A percentile compares a stretch with the other conserved stretches of the same genome.
phyloP scores from a whole-genome alignment of 2,888 invertebrate species.

The Tupiocoris notatus region DNA sequence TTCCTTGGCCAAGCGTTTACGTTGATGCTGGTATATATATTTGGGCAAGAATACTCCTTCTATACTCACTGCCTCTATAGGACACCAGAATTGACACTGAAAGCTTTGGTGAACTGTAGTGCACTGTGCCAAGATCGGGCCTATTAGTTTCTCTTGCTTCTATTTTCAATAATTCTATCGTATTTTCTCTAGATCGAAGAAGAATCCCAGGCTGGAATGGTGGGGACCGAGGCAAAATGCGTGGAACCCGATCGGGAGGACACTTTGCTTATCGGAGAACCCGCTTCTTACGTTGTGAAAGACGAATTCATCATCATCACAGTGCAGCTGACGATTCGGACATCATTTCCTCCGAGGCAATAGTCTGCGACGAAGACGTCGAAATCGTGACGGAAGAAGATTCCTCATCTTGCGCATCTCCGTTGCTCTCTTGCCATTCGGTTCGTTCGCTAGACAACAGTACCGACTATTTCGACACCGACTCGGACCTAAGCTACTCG shows the following conservation, averaged over 20 bases:
- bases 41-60: conserved; percentile 98
- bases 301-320: conserved; percentile 43
- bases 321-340: conserved; percentile 27
- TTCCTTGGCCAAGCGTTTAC: conserved; percentile 99
- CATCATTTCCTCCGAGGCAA: not conserved
- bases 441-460: not conserved
- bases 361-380: conserved; percentile 54
- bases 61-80: too few species aligned
- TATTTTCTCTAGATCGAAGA: conserved; percentile 52
- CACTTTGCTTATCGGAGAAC: conserved; percentile 21
- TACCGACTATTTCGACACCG: conserved; percentile 17
- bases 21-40: conserved; percentile 97
- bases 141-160: too few species aligned
- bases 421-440: not conserved
- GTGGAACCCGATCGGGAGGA: conserved; percentile 66
- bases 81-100: too few species aligned
- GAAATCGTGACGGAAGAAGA: conserved; percentile 50
- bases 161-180: not conserved
- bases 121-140: too few species aligned
- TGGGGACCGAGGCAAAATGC: conserved; percentile 82
- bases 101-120: too few species aligned
- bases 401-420: conserved; percentile 13
- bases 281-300: conserved; percentile 34
- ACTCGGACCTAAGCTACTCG: conserved; percentile 67
- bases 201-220: conserved; percentile 59